Evolutionary conservation across 2,797 vertebrate genomes (phyloP), one percentile per base, ranked within the genome.

Genomic region (Dendrocincla fuliginosa): DNA sequence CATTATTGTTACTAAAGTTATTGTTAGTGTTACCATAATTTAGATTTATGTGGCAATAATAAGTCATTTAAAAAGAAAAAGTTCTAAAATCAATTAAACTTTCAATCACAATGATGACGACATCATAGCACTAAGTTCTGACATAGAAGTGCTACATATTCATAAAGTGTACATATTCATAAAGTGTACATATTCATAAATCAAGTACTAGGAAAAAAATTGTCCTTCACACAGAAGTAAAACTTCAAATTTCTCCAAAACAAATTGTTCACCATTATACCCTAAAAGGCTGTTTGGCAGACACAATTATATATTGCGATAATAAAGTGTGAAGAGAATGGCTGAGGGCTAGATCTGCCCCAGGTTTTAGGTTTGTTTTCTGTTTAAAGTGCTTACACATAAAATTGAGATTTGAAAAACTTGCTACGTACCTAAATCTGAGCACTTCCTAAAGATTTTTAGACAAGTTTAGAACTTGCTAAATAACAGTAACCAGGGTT

Each of bases 261-360:
- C 3, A 28, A 23, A 28, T 27, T 47, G 3, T 27, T 63, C 12
- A 64, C 7, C 9, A 27, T 37, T 50, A 19, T 22, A 85, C 2
- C 1, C 5, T 28, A n/a, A 46, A 65, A 18, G 2, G 6, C 6
- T 56, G 11, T 55, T 63, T 49, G 59, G 10, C 16, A 80, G 55
- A 50, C 4, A 15, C 37, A 64, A 64, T 70, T 39, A 30, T 42
- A n/a, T 30, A 33, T 27, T 69, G 23, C 27, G 15, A 27, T 24
- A 63, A 60, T 6, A 68, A 60, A 2, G 0, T 3, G 1, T 67
- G 6, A 75, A 56, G 28, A 57, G 10, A 79, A 55, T 8, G 10
- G 0, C 18, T 81, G 12, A 37, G 6, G 39, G 27, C 3, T 42
- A 37, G 8, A 41, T 37, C 6, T 50, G 6, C 11, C 5, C 2